A percentile compares a stretch with the other conserved stretches of the same genome.
phyloP scores from a whole-genome alignment of 1,140 invertebrate genomes.

The Gerris buenoi region DNA sequence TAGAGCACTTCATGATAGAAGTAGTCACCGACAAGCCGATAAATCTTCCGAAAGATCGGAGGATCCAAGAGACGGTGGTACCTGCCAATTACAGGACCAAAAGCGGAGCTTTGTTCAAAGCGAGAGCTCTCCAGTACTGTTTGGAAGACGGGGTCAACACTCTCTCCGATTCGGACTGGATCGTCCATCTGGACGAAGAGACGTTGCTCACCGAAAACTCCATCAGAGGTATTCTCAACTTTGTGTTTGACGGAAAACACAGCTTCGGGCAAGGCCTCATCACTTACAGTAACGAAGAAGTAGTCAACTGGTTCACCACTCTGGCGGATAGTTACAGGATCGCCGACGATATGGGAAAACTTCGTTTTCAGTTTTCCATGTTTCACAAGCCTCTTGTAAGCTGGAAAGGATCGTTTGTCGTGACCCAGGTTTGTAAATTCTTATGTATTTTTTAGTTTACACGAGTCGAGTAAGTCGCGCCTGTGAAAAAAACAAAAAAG shows the following conservation, averaged over 20 bases:
- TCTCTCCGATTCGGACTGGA: conserved; percentile 81
- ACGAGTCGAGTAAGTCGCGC: too few species aligned
- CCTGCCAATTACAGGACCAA: conserved; percentile 72
- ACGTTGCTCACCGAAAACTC: conserved; percentile 87
- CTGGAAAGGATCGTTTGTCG: conserved; percentile 94
- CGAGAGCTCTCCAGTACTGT: conserved; percentile 88
- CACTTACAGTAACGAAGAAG: conserved; percentile 91
- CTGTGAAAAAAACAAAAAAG: too few species aligned
- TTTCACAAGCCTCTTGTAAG: conserved; percentile 93
- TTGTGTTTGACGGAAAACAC: conserved; percentile 85
- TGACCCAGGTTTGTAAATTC: conserved; percentile 72
- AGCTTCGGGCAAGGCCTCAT: conserved; percentile 96
- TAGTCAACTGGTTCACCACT: conserved; percentile 94
- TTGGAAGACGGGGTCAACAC: conserved; percentile 81
- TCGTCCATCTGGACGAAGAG: conserved; percentile 96
- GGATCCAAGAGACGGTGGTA: conserved; percentile 70
- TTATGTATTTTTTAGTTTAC: too few species aligned
- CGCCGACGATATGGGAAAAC: conserved; percentile 91
- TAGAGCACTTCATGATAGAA: conserved; percentile 94
- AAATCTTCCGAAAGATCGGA: conserved; percentile 52
- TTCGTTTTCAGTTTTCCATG: conserved; percentile 79
- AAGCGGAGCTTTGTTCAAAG: conserved; percentile 85
- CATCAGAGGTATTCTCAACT: conserved; percentile 82
- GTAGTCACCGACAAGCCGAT: conserved; percentile 88
- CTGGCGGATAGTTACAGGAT: conserved; percentile 91